Evolutionary conservation across 2,113 vertebrate species (phyloP).

Genomic region (Syngnathoides biaculeatus): DNA sequence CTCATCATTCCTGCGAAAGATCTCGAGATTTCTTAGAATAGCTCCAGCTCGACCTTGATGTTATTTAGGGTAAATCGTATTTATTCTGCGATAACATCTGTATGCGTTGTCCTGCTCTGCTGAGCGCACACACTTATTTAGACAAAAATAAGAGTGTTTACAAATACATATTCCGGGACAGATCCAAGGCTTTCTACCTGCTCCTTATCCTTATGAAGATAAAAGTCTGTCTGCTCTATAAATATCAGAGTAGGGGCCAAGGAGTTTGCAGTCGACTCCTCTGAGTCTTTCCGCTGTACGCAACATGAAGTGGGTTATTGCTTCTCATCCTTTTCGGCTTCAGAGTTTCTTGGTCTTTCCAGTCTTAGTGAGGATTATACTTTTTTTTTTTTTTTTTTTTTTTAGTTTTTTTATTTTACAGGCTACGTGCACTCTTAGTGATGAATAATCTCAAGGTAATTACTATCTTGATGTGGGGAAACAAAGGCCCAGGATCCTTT

Average conservation of each 20-base stretch:
- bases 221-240: conserved; percentile 45
- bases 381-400: no score
- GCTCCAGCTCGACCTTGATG: not conserved
- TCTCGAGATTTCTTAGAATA: not conserved
- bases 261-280: conserved; percentile 32
- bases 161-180: conserved; percentile 39
- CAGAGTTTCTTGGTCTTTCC: conserved; percentile 36
- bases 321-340: conserved; percentile 33
- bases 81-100: not conserved
- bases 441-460: conserved; percentile 6
- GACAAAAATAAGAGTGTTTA: conserved; percentile 6
- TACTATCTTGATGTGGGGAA: not conserved
- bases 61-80: not conserved
- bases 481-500: not conserved
- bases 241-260: conserved; percentile 35
- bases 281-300: conserved; percentile 32
- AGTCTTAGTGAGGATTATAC: conserved; percentile 33
- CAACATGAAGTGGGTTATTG: conserved; percentile 41
- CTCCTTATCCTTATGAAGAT: conserved; percentile 36
- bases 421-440: not conserved
- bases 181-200: conserved; percentile 36
- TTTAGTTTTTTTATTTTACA: no score
- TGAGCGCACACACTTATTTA: not conserved
- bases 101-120: not conserved
- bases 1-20: not conserved